Percentiles rank a stretch among this genome's conserved stretches.
Evolutionary conservation across 2,113 vertebrate genomes (phyloP).

Genomic region (Tetrax tetrax): DNA sequence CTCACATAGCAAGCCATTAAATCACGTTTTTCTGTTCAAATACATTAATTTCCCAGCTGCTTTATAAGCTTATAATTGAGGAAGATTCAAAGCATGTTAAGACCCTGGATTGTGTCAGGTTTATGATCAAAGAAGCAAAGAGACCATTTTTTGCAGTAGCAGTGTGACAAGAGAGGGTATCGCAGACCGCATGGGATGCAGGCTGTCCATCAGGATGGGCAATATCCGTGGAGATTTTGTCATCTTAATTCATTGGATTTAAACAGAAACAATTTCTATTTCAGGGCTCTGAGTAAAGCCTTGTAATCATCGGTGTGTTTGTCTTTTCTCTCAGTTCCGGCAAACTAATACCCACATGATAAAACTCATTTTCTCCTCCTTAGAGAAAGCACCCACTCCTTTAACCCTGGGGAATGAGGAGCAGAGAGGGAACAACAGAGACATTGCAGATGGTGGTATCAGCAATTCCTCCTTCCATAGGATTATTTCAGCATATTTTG

Average conservation of each 20-base stretch:
- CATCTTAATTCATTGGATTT: neutral
- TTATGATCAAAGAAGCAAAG: neutral
- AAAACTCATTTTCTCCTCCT: neutral
- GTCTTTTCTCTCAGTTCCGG: neutral
- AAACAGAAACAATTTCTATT: neutral
- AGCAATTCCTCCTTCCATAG: neutral
- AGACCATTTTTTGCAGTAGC: neutral
- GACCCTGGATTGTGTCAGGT: neutral
- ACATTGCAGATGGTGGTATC: neutral
- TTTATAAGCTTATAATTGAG: neutral
- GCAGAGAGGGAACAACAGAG: neutral
- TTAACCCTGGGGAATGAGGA: neutral
- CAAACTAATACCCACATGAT: neutral
- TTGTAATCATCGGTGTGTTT: neutral
- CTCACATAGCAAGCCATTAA: neutral
- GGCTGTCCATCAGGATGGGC: neutral
- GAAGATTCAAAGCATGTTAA: neutral
- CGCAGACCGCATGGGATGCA: fast-evolving
- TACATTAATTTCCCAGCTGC: neutral
- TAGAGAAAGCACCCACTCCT: neutral
- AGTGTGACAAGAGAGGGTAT: neutral
- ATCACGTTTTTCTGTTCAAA: neutral
- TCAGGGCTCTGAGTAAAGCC: neutral
- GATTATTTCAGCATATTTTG: neutral
- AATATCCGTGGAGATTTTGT: neutral